phyloP scores from a whole-genome alignment of 2,797 vertebrate genomes.

The Trachurus trachurus region DNA sequence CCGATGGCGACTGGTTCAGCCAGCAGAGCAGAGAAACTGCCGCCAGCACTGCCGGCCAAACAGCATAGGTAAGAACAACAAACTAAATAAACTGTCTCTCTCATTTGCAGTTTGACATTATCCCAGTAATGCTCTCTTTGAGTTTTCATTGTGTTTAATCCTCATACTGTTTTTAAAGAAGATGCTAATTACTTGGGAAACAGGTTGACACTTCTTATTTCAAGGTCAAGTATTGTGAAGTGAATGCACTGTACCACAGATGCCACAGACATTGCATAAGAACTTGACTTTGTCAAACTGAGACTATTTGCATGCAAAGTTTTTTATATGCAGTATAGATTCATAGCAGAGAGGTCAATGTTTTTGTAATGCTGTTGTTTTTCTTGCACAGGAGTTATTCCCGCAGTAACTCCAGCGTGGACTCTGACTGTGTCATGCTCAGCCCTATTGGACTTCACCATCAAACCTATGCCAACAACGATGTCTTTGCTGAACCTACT shows the following conservation, averaged over 20 bases:
- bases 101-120: neutral
- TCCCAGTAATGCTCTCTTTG: neutral
- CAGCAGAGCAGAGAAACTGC: constrained; percentile 44
- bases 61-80: constrained; percentile 79
- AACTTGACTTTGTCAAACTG: neutral
- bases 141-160: neutral
- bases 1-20: constrained; percentile 62
- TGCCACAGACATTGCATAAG: too few species aligned
- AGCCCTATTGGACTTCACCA: constrained; percentile 46
- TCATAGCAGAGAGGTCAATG: neutral
- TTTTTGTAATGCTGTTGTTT: constrained; percentile 18
- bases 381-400: constrained; percentile 57
- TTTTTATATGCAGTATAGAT: neutral
- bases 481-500: constrained; percentile 72
- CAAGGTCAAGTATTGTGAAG: neutral
- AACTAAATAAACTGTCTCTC: neutral
- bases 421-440: constrained; percentile 50
- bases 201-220: neutral
- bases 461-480: constrained; percentile 24
- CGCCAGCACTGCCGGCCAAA: constrained; percentile 84
- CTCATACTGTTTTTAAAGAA: neutral
- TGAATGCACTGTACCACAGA: neutral
- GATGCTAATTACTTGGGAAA: neutral
- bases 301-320: neutral
- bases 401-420: constrained; percentile 67